phyloP scores from a whole-genome alignment of 2,113 vertebrate genomes.

The Amblyornis subalaris region DNA sequence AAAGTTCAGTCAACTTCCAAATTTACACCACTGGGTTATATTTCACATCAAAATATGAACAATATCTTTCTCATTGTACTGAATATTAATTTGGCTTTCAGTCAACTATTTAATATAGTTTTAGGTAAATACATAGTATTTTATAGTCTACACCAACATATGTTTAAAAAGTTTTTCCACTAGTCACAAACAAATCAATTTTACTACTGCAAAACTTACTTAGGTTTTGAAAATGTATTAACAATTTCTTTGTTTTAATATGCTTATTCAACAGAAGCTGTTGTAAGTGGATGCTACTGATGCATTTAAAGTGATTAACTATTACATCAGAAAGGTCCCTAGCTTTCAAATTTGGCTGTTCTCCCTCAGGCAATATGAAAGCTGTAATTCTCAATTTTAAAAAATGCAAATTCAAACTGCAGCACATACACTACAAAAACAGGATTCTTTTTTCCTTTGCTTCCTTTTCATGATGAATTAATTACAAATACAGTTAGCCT shows the following conservation, averaged over 20 bases:
- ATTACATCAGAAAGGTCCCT: constrained; percentile 5
- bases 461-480: constrained; percentile 20
- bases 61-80: background rate
- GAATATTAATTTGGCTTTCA: background rate
- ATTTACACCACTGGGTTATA: background rate
- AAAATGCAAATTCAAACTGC: constrained; percentile 25
- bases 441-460: background rate
- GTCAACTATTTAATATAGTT: constrained; percentile 12
- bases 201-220: background rate
- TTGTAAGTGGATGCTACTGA: background rate
- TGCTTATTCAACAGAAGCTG: constrained; percentile 13
- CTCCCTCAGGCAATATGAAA: background rate
- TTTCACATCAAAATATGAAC: constrained; percentile 16
- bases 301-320: constrained; percentile 32
- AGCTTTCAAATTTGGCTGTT: constrained; percentile 15
- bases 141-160: background rate
- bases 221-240: background rate
- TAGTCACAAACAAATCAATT: background rate
- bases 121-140: background rate
- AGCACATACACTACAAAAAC: background rate
- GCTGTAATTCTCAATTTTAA: background rate
- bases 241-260: background rate
- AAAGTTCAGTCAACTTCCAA: background rate
- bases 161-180: background rate
- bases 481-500: background rate